phyloP scores from a whole-genome alignment of 1,140 invertebrate species.

The Aphelinus certus region DNA sequence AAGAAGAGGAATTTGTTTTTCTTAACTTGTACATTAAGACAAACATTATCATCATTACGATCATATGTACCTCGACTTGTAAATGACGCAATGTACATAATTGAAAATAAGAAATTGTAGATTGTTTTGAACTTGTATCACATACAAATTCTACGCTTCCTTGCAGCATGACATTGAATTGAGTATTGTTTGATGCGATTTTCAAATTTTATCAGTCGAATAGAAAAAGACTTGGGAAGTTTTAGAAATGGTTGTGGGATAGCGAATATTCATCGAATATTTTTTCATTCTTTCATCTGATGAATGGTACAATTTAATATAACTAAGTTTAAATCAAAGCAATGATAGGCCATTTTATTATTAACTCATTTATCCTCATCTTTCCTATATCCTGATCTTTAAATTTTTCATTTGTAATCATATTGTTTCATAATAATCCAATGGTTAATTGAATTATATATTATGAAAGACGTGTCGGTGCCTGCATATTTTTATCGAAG shows the following conservation, averaged over 20 bases:
- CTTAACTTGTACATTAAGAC: conserved; percentile 27
- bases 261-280: not conserved
- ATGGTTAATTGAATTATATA: conserved; percentile 1
- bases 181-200: conserved; percentile 18
- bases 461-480: conserved; percentile 58
- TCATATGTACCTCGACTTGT: conserved; percentile 50
- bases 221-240: not conserved
- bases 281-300: conserved; percentile 19
- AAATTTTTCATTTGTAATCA: conserved; percentile 28
- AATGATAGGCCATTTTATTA: not conserved
- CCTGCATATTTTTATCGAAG: conserved; percentile 56
- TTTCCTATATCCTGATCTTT: conserved; percentile 1
- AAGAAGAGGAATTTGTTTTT: not conserved
- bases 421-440: conserved; percentile 37
- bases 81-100: conserved; percentile 58
- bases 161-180: conserved; percentile 63
- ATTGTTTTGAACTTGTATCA: conserved; percentile 31
- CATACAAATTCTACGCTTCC: conserved; percentile 45
- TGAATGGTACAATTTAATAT: conserved; percentile 29
- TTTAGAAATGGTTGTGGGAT: not conserved
- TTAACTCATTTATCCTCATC: not conserved
- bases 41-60: conserved; percentile 42
- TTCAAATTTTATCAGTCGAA: conserved; percentile 21
- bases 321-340: conserved; percentile 2
- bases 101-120: conserved; percentile 42